Evolutionary conservation across 2,113 vertebrate species (phyloP).

Genomic region (Platysteira castanea): DNA sequence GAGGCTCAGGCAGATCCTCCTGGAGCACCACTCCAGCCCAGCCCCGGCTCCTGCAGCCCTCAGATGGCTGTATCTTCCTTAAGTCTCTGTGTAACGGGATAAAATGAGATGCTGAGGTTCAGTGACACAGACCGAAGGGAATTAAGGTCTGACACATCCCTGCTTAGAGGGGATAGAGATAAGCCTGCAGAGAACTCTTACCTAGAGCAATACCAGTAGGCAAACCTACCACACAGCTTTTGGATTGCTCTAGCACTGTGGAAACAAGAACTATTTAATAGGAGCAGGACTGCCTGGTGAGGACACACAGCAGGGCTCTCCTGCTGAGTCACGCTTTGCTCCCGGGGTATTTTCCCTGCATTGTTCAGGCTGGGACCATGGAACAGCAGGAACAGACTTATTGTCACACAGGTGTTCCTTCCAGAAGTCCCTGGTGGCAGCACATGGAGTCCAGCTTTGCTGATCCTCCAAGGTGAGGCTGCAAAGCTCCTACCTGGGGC

Average conservation of each 20-base stretch:
- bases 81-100: conserved; percentile 42
- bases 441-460: not conserved
- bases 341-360: not conserved
- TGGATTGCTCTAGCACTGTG: not conserved
- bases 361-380: not conserved
- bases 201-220: not conserved
- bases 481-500: not conserved
- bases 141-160: conserved; percentile 48
- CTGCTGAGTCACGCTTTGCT: not conserved
- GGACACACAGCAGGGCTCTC: not conserved
- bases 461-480: not conserved
- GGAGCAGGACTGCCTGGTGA: not conserved
- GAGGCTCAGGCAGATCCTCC: not conserved
- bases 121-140: conserved; percentile 14
- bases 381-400: not conserved
- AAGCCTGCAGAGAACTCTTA: not conserved
- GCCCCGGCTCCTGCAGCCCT: not conserved
- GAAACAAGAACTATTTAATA: not conserved
- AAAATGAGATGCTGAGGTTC: conserved; percentile 47
- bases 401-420: fast-evolving
- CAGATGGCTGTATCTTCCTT: not conserved
- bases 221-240: not conserved
- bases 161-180: conserved; percentile 41
- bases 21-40: not conserved
- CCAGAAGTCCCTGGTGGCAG: fast-evolving